Conservation (phyloP, 2,797 vertebrate genomes). For the Brotula barbata region DNA sequence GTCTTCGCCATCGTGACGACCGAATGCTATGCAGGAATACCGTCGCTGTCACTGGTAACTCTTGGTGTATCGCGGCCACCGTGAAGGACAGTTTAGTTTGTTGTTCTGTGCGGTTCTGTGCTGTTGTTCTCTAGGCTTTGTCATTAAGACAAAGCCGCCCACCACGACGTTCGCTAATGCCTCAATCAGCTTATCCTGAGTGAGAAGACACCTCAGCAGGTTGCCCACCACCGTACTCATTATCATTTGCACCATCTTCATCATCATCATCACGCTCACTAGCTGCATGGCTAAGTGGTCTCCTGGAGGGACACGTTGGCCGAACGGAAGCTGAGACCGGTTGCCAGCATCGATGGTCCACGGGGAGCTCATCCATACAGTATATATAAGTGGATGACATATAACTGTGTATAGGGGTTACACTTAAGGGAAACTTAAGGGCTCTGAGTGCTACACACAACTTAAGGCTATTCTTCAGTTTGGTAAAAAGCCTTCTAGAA, state of each 20-base stretch:
- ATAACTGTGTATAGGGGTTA: too few relatives aligned
- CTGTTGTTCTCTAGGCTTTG: constrained; percentile 9
- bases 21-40: background rate
- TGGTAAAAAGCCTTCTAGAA: too few relatives aligned
- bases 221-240: constrained; percentile 47
- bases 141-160: constrained; percentile 15
- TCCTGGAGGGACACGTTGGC: constrained; percentile 34
- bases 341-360: constrained; percentile 27
- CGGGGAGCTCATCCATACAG: constrained; percentile 12
- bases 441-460: too few relatives aligned
- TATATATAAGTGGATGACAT: constrained; percentile 7
- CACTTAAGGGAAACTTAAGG: too few relatives aligned
- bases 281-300: constrained; percentile 47
- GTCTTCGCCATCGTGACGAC: constrained; percentile 15
- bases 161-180: constrained; percentile 1
- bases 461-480: too few relatives aligned
- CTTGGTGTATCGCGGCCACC: too few relatives aligned
- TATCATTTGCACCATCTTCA: constrained; percentile 37
- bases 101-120: constrained; percentile 1
- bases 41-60: too few relatives aligned
- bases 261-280: constrained; percentile 48
- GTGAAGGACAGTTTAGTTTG: too few relatives aligned
- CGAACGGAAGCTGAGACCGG: background rate
- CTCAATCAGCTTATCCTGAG: constrained; percentile 12
- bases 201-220: constrained; percentile 44